Percentiles rank a stretch among this genome's conserved stretches.
Evolutionary conservation across 2,888 invertebrate genomes (phyloP).

Genomic region (Agapostemon virescens): DNA sequence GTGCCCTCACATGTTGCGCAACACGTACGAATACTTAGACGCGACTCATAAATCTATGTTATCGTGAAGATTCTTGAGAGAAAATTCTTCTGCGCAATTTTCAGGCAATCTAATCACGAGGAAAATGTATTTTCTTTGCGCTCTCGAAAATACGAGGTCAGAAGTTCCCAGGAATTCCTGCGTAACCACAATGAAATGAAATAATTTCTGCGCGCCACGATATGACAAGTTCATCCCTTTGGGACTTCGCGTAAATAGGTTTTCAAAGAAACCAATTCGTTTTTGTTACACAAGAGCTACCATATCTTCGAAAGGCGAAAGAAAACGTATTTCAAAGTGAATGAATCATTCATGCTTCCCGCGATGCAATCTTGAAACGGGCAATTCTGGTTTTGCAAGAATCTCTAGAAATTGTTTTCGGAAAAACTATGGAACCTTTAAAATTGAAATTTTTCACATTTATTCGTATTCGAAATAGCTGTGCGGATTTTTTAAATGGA

Average conservation of each 20-base stretch:
- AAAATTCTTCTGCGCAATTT: background rate
- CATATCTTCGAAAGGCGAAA: background rate
- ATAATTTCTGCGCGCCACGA: background rate
- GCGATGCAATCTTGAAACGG: background rate
- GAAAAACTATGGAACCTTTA: background rate
- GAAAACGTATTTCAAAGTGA: background rate
- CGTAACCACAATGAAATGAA: background rate
- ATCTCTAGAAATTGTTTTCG: background rate
- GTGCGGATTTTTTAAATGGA: background rate
- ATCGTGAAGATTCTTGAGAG: background rate
- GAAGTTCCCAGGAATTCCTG: background rate
- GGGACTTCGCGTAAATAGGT: conserved; percentile 7
- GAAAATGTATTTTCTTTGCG: background rate
- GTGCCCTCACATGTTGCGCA: background rate
- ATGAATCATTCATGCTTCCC: background rate
- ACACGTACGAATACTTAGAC: background rate
- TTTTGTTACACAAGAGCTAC: background rate
- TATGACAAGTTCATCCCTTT: background rate
- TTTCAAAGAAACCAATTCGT: conserved; percentile 17
- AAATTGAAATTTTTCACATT: background rate
- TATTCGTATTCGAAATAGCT: background rate
- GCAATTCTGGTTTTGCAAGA: background rate
- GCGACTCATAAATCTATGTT: background rate
- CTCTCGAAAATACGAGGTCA: background rate
- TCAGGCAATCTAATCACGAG: background rate